These are phyloP conservation scores for Gonatopus flavifemur DNA, from an alignment of 1,140 invertebrate genomes.

Conservation along the genomic window DNA sequence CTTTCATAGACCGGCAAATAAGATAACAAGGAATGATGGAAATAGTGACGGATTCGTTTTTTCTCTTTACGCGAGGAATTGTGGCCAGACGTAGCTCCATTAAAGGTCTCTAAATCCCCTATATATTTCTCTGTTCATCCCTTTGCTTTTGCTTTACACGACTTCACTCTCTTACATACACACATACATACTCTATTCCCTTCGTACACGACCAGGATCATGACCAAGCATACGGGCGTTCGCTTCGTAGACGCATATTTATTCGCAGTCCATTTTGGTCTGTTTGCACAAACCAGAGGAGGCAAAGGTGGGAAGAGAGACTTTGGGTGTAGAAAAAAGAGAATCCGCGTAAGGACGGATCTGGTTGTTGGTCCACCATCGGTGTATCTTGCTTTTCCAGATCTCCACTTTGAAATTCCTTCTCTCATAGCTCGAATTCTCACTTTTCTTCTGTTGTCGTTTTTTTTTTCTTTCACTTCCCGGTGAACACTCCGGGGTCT, in stretches of 20 bases:
- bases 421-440: no score
- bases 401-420: no score
- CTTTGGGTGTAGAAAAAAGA: no score
- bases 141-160: constrained; percentile 26
- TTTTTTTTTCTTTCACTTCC: no score
- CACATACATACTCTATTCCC: constrained; percentile 16
- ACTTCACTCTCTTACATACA: constrained; percentile 4
- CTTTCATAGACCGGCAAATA: no score
- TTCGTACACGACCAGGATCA: constrained; percentile 51
- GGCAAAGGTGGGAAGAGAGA: no score
- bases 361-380: no score
- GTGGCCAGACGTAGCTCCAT: constrained; percentile 46
- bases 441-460: no score
- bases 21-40: constrained; percentile 49
- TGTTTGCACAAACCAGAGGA: constrained; percentile 54
- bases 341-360: no score
- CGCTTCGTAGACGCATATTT: constrained; percentile 57
- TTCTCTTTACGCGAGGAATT: no score
- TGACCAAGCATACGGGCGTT: constrained; percentile 57
- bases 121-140: constrained; percentile 40
- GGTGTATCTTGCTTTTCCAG: no score
- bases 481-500: no score
- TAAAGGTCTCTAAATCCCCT: constrained; percentile 54
- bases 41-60: constrained; percentile 49
- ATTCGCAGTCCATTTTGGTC: constrained; percentile 59